Evolutionary conservation across 2,888 invertebrate genomes (phyloP).

Genomic region (Alsophila aescularia): DNA sequence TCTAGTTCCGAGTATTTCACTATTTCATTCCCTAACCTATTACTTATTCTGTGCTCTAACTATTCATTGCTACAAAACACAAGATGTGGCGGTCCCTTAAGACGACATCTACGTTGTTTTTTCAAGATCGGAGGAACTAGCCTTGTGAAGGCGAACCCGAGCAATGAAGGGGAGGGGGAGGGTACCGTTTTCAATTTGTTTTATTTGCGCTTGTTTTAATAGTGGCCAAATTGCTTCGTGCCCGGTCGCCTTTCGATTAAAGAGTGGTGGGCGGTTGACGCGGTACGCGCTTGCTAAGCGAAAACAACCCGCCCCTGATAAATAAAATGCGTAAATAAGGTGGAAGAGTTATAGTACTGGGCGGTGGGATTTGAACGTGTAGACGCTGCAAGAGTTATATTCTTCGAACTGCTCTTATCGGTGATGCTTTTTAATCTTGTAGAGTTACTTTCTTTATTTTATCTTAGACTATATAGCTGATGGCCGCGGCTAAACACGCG

Average conservation of each 20-base stretch:
- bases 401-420: background rate
- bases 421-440: no score
- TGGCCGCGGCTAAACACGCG: no score
- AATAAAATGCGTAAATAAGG: conserved; percentile 42
- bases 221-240: conserved; percentile 83
- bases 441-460: no score
- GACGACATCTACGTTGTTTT: conserved; percentile 65
- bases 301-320: conserved; percentile 62
- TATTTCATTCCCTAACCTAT: background rate
- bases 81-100: conserved; percentile 52
- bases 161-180: conserved; percentile 41
- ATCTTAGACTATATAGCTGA: no score
- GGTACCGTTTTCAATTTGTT: conserved; percentile 83
- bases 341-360: conserved; percentile 27
- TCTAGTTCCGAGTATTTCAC: background rate
- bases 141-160: conserved; percentile 52
- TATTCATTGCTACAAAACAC: background rate
- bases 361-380: background rate
- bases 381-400: background rate
- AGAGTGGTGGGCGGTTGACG: conserved; percentile 44
- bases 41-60: background rate
- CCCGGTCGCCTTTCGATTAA: conserved; percentile 80
- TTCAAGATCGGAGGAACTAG: conserved; percentile 54
- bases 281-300: conserved; percentile 53
- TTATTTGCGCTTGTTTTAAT: conserved; percentile 84